These are phyloP conservation scores for Chymomyza caudatula DNA, from an alignment of 2,888 invertebrate genomes.

Conservation along the genomic window DNA sequence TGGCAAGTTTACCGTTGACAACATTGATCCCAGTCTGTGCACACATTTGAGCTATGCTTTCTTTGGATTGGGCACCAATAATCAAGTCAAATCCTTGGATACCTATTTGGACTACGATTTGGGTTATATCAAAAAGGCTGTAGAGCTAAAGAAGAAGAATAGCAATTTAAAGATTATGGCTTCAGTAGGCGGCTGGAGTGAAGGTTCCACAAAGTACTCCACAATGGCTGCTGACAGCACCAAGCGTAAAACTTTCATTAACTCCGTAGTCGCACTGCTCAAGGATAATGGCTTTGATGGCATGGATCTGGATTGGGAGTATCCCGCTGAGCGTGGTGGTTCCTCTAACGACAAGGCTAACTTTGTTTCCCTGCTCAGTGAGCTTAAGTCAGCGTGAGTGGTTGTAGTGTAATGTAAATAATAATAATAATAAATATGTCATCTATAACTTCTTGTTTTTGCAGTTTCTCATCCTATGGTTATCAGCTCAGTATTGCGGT, in stretches of 20 bases:
- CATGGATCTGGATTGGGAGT: conserved; percentile 95
- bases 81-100: conserved; percentile 49
- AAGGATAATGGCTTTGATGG: conserved; percentile 90
- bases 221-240: conserved; percentile 85
- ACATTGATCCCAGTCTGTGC: conserved; percentile 58
- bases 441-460: conserved; percentile 32
- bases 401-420: too few species aligned
- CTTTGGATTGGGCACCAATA: conserved; percentile 58
- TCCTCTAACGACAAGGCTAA: conserved; percentile 84
- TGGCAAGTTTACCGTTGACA: conserved; percentile 52
- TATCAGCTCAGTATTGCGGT: conserved; percentile 83
- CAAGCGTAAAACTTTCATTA: conserved; percentile 85
- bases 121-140: conserved; percentile 46
- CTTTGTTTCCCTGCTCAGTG: conserved; percentile 78
- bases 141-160: conserved; percentile 49
- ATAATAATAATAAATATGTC: too few species aligned
- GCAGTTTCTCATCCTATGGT: conserved; percentile 50
- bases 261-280: conserved; percentile 86
- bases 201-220: conserved; percentile 92
- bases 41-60: conserved; percentile 66
- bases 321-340: conserved; percentile 81
- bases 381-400: conserved; percentile 53
- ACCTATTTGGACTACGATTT: conserved; percentile 16
- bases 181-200: conserved; percentile 96
- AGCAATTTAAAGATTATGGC: conserved; percentile 83